phyloP scores from a whole-genome alignment of 2,888 invertebrate species.

The Nebria salina region DNA sequence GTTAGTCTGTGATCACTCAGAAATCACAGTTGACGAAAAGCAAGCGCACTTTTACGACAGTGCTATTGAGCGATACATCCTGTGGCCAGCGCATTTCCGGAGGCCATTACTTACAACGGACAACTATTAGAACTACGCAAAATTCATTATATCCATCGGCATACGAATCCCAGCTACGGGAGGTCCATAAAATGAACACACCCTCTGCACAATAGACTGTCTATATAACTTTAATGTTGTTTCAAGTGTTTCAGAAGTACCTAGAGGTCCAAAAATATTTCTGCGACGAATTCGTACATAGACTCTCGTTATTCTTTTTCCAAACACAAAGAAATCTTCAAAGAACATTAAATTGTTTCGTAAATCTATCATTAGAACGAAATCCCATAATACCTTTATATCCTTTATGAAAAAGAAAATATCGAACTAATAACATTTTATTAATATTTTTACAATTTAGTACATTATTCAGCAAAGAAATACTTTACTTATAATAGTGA shows the following conservation, averaged over 20 bases:
- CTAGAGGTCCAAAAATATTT: not conserved
- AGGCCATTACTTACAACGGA: not conserved
- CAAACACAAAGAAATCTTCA: not conserved
- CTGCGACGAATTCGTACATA: not conserved
- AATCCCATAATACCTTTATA: not conserved
- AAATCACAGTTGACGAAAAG: not conserved
- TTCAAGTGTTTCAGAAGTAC: not conserved
- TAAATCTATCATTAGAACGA: not conserved
- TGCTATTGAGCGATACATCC: conserved; percentile 15
- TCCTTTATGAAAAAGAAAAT: too few relatives aligned
- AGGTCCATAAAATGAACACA: not conserved
- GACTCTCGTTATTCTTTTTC: not conserved
- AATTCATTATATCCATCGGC: not conserved
- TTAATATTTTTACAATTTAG: too few relatives aligned
- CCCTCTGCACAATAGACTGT: not conserved
- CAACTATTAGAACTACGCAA: not conserved
- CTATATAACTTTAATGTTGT: not conserved
- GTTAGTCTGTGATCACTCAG: not conserved
- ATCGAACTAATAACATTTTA: too few relatives aligned
- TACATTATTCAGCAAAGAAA: too few relatives aligned
- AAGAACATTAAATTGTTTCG: not conserved
- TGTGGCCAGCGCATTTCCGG: conserved; percentile 11
- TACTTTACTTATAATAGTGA: too few relatives aligned
- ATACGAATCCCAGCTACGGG: not conserved
- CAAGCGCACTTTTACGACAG: conserved; percentile 15